Evolutionary conservation across 2,797 vertebrate species (phyloP).

Genomic region (Cuculus canorus): DNA sequence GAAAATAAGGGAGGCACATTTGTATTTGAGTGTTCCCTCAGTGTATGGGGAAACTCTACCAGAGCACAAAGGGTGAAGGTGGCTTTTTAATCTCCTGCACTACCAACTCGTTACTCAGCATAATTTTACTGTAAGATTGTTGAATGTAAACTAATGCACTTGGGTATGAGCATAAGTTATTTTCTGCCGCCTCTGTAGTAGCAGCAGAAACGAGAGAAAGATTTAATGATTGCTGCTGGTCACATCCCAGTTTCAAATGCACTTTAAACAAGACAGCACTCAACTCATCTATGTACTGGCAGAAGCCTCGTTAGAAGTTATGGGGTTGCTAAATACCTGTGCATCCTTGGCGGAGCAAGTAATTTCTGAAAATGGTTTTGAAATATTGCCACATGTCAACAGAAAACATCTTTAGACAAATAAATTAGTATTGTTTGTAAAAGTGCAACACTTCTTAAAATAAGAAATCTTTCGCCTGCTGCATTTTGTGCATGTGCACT

Average conservation of each 20-base stretch:
- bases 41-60: neutral
- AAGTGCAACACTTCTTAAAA: neutral
- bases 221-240: neutral
- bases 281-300: neutral
- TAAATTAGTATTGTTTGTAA: neutral
- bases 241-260: slow-evolving; percentile 23
- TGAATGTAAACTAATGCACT: neutral
- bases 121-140: neutral
- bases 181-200: neutral
- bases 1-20: neutral
- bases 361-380: neutral
- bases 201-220: neutral
- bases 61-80: neutral
- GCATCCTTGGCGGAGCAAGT: neutral
- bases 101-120: neutral
- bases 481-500: neutral
- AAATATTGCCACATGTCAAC: neutral
- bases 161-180: neutral
- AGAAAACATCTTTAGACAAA: neutral
- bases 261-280: slow-evolving; percentile 9
- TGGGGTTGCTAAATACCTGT: neutral
- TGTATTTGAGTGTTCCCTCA: neutral
- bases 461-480: neutral
- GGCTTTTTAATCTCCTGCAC: neutral
- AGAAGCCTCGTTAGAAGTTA: neutral